Percentiles rank a stretch among this genome's conserved stretches.
phyloP scores from a whole-genome alignment of 2,113 vertebrate genomes.

The Arvicanthis niloticus region DNA sequence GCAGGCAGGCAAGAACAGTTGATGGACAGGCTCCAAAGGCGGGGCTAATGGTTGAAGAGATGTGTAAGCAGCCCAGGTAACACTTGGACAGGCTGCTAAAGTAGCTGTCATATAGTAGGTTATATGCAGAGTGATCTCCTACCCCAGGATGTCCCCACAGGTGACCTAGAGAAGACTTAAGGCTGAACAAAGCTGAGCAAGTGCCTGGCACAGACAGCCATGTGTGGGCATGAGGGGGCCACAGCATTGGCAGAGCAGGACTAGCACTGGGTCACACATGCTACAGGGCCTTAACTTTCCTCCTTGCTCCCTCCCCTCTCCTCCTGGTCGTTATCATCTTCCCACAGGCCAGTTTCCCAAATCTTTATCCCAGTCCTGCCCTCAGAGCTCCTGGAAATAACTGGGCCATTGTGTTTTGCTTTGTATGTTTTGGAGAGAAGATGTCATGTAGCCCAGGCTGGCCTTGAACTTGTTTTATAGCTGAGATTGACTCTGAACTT shows the following conservation, averaged over 20 bases:
- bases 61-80: not conserved
- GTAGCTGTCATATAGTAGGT: too few relatives aligned
- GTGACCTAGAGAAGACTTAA: not conserved
- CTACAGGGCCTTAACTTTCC: not conserved
- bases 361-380: not conserved
- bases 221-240: fast-evolving
- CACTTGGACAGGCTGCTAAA: not conserved
- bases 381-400: not conserved
- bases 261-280: not conserved
- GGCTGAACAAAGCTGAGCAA: not conserved
- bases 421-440: not conserved
- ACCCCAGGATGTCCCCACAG: not conserved
- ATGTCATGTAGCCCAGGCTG: not conserved
- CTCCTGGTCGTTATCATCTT: not conserved
- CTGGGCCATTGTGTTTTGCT: not conserved
- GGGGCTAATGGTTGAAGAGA: not conserved
- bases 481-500: not conserved
- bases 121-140: not conserved
- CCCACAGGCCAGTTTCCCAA: not conserved
- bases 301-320: not conserved
- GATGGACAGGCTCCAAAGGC: not conserved
- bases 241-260: not conserved
- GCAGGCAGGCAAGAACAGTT: not conserved
- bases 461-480: not conserved
- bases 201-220: not conserved